phyloP scores from a whole-genome alignment of 2,888 invertebrate species.

The Anticlea derivata region DNA sequence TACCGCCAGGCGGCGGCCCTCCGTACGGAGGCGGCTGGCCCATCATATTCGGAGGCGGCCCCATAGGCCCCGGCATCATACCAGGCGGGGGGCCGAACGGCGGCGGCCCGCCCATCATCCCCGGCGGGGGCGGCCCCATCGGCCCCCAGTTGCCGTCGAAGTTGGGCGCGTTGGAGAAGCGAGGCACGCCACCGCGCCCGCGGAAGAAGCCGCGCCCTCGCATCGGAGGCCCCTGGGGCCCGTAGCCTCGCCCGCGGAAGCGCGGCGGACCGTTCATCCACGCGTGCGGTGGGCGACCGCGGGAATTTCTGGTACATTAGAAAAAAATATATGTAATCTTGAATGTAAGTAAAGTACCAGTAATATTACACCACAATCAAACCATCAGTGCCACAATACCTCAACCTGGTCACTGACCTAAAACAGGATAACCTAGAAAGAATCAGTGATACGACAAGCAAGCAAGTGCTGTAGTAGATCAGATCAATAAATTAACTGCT shows the following conservation, averaged over 20 bases:
- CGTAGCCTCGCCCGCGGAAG: conserved; percentile 87
- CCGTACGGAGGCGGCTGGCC: conserved; percentile 81
- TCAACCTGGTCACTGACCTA: no score
- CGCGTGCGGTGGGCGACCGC: conserved; percentile 65
- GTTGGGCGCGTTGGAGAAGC: conserved; percentile 78
- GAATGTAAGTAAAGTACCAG: no score
- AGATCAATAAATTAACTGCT: no score
- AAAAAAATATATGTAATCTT: no score
- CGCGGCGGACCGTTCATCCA: conserved; percentile 82
- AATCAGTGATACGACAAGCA: no score
- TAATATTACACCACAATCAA: no score
- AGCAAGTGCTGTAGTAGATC: no score
- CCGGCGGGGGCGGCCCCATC: conserved; percentile 84
- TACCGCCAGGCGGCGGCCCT: conserved; percentile 57
- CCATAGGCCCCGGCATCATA: conserved; percentile 85
- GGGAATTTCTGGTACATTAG: conserved; percentile 49
- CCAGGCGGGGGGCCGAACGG: conserved; percentile 79
- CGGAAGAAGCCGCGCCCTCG: conserved; percentile 81
- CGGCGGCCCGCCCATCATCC: conserved; percentile 75
- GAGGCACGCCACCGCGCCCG: conserved; percentile 71
- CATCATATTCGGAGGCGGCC: conserved; percentile 83
- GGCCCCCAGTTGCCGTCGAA: conserved; percentile 88
- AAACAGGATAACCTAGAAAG: no score
- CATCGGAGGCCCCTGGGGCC: conserved; percentile 84
- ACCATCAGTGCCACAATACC: no score